Evolutionary conservation across 2,888 invertebrate species (phyloP), one percentile per base, ranked within the genome.

Genomic region (Choristoneura rosaceana): DNA sequence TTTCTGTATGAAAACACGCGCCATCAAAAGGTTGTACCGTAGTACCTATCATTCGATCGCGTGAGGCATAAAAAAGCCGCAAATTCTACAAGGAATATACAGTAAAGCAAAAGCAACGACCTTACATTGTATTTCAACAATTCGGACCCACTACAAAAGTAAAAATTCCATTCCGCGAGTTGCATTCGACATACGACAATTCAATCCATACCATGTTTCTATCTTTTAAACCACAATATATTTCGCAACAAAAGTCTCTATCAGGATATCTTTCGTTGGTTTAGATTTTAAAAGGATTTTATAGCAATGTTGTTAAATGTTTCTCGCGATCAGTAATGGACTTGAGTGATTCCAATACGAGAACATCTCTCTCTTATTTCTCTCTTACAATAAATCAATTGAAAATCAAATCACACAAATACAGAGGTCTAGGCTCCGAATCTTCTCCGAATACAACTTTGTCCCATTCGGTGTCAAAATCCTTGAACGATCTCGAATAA

Each of bases 151-250:
- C 45, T 58, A 64, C 45, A 58, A 58, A 63, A 63, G 43, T 70
- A 47, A 45, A 63, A 70, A 70, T 70, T 58, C 63, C 63, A 70
- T 70, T 58, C 63, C 63, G 34, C 43, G 33, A 52, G 25, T 62
- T 12, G 55, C 43, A 55, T 63, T 69, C 58, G 47, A 38, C 58
- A 17, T 58, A 38, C 58, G 58, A 34, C 17, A 55, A 55, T 70
- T 70, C 50, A 25, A 41, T 61, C 45, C 61, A 55, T 62, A 34
- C 69, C 58, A 52, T 69, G 38, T 38, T 7, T 55, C 43, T 63
- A 58, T 63, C 45, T 45, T 47, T 64, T 64, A 55, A 17, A 34
- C 25, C 45, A 38, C 58, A 64, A 47, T 64, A 64, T 47, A 45
- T 70, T 70, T 38, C 58, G 12, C 55, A 50, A 69, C 69, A 9